Percentiles rank a stretch among this genome's conserved stretches.
Evolutionary conservation across 2,113 vertebrate genomes (phyloP).

Genomic region (Lucifuga dentata): DNA sequence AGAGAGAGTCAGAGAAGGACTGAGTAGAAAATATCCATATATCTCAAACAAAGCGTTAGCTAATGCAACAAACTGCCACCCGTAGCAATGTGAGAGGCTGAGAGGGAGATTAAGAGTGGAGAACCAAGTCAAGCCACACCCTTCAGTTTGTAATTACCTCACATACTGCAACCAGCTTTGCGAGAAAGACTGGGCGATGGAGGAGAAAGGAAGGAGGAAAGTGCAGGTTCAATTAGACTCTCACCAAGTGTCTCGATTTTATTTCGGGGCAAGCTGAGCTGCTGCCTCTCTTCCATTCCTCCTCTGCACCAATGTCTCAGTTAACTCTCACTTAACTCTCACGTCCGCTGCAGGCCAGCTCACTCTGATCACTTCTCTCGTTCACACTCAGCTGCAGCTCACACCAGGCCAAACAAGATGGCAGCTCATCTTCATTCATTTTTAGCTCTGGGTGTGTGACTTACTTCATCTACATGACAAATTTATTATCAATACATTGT

Average conservation of each 20-base stretch:
- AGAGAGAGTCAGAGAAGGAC: constrained; percentile 8
- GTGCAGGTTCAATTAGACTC: background rate
- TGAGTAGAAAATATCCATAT: constrained; percentile 17
- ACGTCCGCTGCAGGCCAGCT: background rate
- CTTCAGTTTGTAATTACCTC: constrained; percentile 28
- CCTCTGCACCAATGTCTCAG: background rate
- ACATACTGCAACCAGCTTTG: constrained; percentile 12
- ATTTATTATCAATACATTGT: too few relatives aligned
- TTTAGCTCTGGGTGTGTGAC: too few relatives aligned
- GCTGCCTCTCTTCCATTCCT: background rate
- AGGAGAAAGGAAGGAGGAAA: background rate
- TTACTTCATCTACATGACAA: too few relatives aligned
- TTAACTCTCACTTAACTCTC: too few relatives aligned
- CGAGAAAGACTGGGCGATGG: background rate
- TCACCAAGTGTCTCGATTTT: too few relatives aligned
- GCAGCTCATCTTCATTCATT: background rate
- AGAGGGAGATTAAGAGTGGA: constrained; percentile 15
- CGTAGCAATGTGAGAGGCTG: constrained; percentile 32
- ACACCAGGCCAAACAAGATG: background rate
- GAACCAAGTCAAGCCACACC: constrained; percentile 15
- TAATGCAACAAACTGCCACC: constrained; percentile 45
- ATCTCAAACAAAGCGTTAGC: constrained; percentile 38
- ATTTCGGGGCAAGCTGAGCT: too few relatives aligned
- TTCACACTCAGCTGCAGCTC: background rate
- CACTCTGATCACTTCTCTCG: background rate